Base-by-base conservation (phyloP, 2,797 vertebrate species). In the Garrulus glandarius region DNA sequence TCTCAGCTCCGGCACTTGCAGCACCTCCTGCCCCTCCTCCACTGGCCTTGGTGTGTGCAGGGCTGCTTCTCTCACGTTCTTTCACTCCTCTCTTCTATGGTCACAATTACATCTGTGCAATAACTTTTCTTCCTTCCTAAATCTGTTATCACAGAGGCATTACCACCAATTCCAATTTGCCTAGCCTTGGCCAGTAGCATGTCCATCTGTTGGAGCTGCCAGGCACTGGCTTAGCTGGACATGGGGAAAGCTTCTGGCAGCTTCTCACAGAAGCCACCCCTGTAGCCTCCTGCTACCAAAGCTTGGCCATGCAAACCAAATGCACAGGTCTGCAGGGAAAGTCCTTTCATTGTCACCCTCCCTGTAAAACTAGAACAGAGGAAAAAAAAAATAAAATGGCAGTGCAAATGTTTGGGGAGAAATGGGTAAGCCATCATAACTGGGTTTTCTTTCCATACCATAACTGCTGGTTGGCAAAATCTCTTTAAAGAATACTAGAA, bases 41-140 rank as follows among this genome's bases (percentile, higher is more conserved):
- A 32, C 8, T 15, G 26, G 27, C 44, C 26, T 57, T 50, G 44
- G 10, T 43, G 44, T 50, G 14, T 13, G 5, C 44, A 50, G 36
- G 11, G 52, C 36, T 57, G 15, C 12, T 50, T 67, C 52, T 65
- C 32, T 65, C 32, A 19, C 1, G 0, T 22, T 9, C 32, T 57
- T 65, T 57, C 17, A 43, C 37, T 57, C 44, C 14, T 49, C 24
- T 56, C 21, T 43, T 57, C 32, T 9, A 14, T 43, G 52, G 26
- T 37, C 32, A 22, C 36, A 75, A 4, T 39, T 50, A 10, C 11
- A 49, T 5, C 22, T 43, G 26, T 1, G 0, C 32, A 26, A 10
- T 32, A 32, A 4, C 52, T 36, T 29, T 34, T 55, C 29, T 49
- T 49, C 24, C 32, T 49, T 34, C 60, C 41, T 41, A 34, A 26